Base-by-base conservation (phyloP, 2,797 vertebrate genomes). In the Chrysocyon brachyurus region DNA sequence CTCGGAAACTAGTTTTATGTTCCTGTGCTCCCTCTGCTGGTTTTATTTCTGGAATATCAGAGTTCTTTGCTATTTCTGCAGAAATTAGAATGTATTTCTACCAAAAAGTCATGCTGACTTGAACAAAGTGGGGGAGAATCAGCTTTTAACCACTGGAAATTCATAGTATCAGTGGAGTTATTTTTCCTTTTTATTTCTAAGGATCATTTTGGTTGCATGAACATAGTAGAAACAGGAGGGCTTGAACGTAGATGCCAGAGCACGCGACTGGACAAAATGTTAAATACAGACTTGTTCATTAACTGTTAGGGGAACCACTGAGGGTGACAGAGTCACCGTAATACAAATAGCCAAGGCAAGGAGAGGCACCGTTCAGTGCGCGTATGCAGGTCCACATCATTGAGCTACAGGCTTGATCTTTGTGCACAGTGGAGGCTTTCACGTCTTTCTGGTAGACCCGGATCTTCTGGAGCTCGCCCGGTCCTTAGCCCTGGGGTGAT, bases 21-120 rank as follows among this genome's bases (percentile, higher is more conserved):
- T 96, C 92, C 95, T 97, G 92, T 36, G 64, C 96, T 97, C 92
- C 98, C 96, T 96, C 97, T 98, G 57, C 88, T 98, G 97, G 88
- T 84, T 96, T 97, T 88, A 88, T 95, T 95, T 95, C 49, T 56
- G 19, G n/a, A 97, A 9, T 72, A 40, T 88, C 57, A 68, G 59
- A 59, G 12, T 92, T 96, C 49, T 95, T 91, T 94, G 24, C 31
- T 86, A 8, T 92, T 88, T 93, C 59, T 93, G 64, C 16, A 94
- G 83, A 90, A 96, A 94, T 87, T 22, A 82, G 19, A 79, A 96
- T 91, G 11, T 73, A 33, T 90, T 85, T 94, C 87, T 93, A 68
- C 14, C 28, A 59, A 73, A 79, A 90, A 95, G n/a, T 59, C 28
- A 75, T 79, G 72, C 36, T 96, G 33, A 93, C 26, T 79, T 95